A percentile compares a stretch with the other conserved stretches of the same genome.
Evolutionary conservation across 2,888 invertebrate genomes (phyloP).

Genomic region (Ceriagrion tenellum): DNA sequence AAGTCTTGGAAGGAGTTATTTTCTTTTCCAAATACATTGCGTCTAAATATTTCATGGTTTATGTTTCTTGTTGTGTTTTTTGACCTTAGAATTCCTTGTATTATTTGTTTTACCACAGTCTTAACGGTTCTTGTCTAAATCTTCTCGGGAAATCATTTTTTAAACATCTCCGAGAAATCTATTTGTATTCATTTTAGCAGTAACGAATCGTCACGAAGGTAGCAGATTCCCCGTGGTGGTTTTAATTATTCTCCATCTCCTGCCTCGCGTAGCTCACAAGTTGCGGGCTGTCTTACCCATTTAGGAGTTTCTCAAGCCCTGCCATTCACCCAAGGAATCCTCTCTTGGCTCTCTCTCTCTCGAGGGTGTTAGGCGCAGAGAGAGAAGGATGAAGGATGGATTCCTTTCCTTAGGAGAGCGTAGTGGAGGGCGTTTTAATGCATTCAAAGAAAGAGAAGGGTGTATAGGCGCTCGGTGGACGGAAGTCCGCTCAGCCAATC

Average conservation of each 20-base stretch:
- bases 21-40: too few species aligned
- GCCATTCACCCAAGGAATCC: neutral
- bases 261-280: neutral
- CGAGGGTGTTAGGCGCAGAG: neutral
- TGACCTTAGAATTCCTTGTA: too few species aligned
- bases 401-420: neutral
- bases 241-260: neutral
- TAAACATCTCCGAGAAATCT: too few species aligned
- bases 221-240: neutral
- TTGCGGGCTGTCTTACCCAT: neutral
- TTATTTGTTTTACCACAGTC: too few species aligned
- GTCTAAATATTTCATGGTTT: too few species aligned
- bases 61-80: too few species aligned
- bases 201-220: too few species aligned
- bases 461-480: neutral
- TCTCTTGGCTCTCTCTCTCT: neutral
- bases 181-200: too few species aligned
- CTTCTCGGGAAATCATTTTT: too few species aligned
- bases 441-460: neutral
- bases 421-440: neutral
- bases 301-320: neutral
- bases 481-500: constrained; percentile 11
- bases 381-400: neutral
- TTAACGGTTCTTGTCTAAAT: too few species aligned
- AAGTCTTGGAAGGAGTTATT: too few species aligned